These are phyloP conservation scores for Bradypus variegatus DNA, from an alignment of 2,797 vertebrate genomes.

Conservation along the genomic window DNA sequence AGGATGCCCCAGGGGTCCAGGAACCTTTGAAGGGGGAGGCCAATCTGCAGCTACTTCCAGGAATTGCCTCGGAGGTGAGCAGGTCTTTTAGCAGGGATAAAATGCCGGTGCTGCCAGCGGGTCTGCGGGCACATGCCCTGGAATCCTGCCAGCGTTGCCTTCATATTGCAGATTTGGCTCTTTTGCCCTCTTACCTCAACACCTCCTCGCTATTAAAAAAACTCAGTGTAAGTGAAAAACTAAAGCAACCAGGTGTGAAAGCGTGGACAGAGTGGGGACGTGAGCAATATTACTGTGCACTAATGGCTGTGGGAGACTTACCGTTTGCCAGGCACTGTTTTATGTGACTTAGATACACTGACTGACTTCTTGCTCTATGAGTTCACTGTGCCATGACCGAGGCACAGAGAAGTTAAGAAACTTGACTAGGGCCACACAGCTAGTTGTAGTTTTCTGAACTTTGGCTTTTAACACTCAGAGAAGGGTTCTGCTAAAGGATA, in stretches of 20 bases:
- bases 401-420: background rate
- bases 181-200: constrained; percentile 19
- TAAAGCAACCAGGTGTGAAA: background rate
- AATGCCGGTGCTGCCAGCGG: background rate
- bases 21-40: background rate
- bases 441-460: background rate
- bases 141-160: constrained; percentile 17
- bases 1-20: background rate
- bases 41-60: background rate
- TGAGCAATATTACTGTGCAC: background rate
- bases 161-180: constrained; percentile 5
- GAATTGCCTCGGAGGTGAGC: background rate
- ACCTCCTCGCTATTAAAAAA: constrained; percentile 40
- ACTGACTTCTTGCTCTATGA: background rate
- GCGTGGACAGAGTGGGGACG: background rate
- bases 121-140: background rate
- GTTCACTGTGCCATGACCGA: background rate
- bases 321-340: background rate
- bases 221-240: background rate
- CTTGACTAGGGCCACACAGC: background rate
- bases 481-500: background rate
- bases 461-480: background rate
- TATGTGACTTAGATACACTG: background rate
- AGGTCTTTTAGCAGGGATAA: background rate
- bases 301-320: background rate